Evolutionary conservation across 2,113 vertebrate species (phyloP).

Genomic region (Sarotherodon lohbergeri): DNA sequence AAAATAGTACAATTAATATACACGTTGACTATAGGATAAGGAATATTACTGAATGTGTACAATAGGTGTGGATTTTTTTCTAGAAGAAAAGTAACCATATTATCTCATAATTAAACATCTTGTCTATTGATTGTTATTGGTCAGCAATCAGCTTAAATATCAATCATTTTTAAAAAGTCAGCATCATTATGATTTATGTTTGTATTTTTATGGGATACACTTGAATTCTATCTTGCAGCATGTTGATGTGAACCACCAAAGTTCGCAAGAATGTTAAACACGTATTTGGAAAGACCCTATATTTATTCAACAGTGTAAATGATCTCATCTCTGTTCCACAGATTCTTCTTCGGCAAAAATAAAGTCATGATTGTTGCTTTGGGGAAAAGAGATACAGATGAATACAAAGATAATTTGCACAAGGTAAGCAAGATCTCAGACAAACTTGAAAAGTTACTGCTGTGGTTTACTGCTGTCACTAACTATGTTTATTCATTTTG

Average conservation of each 20-base stretch:
- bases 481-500: neutral
- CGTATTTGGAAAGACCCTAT: neutral
- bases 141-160: neutral
- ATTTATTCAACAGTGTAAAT: neutral
- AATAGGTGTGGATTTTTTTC: neutral
- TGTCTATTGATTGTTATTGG: neutral
- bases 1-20: neutral
- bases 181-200: neutral
- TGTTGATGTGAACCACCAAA: neutral
- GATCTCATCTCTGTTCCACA: slow-evolving; percentile 33
- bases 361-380: slow-evolving; percentile 96
- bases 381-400: slow-evolving; percentile 83
- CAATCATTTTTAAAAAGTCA: neutral
- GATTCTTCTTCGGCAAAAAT: slow-evolving; percentile 98
- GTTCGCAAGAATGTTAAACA: neutral
- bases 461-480: neutral
- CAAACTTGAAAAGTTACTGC: neutral
- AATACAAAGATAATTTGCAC: slow-evolving; percentile 93
- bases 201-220: neutral
- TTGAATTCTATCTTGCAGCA: neutral
- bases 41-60: neutral
- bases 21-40: neutral
- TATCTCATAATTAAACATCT: neutral
- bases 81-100: neutral
- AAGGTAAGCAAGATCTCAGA: slow-evolving; percentile 69